Base-by-base conservation (phyloP, 2,888 invertebrate species). In the Dynastes grantii region DNA sequence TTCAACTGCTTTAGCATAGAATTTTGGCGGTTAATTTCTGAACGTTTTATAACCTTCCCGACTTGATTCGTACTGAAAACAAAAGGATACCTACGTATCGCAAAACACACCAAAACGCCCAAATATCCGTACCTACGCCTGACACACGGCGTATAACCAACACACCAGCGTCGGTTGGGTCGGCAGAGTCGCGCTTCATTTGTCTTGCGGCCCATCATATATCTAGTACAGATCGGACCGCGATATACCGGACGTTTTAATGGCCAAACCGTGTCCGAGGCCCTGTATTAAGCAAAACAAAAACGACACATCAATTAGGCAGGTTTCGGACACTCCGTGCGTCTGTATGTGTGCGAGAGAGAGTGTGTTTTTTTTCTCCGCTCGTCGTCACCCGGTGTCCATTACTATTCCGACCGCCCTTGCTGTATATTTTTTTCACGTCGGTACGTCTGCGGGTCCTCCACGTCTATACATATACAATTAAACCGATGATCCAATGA, bases 231-330 rank as follows among this genome's bases (percentile, higher is more conserved):
- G 91, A 91, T 91, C 91, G 90, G 90, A 89, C 89, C 87, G 90
- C 91, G 91, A 91, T 91, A 91, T 89, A 89, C 89, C 89, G 90
- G 91, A 92, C 92, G 90, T 91, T 92, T 92, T 92, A 92, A 92
- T 92, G 92, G 92, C 91, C 91, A 91, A 92, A 92, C 92, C 92
- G 90, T 92, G 92, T 92, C 91, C 90, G 90, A 90, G 82, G 87
- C 85, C 86, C 85, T 86, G 88, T 88, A 92, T 92, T 92, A 92
- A 92, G 91, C 91, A 91, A 92, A 92, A 92, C 91, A 89, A 91
- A 92, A 92, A 91, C 92, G 91, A 92, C 92, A 92, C 92, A 92
- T 92, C 92, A 92, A 92, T 92, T 92, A 92, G 91, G 90, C 88
- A 89, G 90, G 88, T 90, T 90, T 90, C 86, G 85, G 86, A 86